Conservation (phyloP, 2,888 invertebrate species). For the Polietes domitor region DNA sequence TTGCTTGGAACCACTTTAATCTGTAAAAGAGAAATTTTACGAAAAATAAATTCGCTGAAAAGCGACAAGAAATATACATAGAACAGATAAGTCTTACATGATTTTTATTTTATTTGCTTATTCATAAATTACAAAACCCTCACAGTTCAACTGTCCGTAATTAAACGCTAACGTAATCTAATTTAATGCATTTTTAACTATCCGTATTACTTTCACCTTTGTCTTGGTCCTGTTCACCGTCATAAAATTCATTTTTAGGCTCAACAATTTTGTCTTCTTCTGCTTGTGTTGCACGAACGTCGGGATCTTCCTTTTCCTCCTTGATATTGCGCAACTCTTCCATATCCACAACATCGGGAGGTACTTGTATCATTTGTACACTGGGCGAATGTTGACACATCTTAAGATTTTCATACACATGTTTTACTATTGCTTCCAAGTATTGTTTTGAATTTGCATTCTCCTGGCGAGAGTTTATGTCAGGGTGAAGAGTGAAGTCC, state of each 20-base stretch:
- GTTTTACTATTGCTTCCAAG: conserved; percentile 93
- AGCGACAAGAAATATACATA: too few relatives aligned
- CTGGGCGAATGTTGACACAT: conserved; percentile 96
- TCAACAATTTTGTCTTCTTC: conserved; percentile 92
- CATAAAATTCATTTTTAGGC: conserved; percentile 93
- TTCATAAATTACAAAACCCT: conserved; percentile 32
- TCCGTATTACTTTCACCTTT: conserved; percentile 82
- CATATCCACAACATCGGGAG: conserved; percentile 89
- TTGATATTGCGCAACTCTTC: conserved; percentile 83
- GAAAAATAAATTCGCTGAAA: too few relatives aligned
- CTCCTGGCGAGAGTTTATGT: conserved; percentile 91
- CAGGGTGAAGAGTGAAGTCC: conserved; percentile 97
- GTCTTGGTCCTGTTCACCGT: conserved; percentile 95
- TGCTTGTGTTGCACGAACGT: conserved; percentile 88
- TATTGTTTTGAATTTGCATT: conserved; percentile 98
- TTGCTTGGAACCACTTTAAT: background rate
- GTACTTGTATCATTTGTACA: conserved; percentile 98
- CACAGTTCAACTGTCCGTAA: conserved; percentile 39
- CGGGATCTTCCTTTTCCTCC: conserved; percentile 90
- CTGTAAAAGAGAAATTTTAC: too few relatives aligned
- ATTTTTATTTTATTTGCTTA: too few relatives aligned
- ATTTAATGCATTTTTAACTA: conserved; percentile 69
- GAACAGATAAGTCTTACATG: too few relatives aligned
- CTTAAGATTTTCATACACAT: conserved; percentile 95
- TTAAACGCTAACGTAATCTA: conserved; percentile 12